Percentiles rank a stretch among this genome's conserved stretches.
These are phyloP conservation scores for Calidris pugnax DNA, from an alignment of 2,113 vertebrate species.

Conservation along the genomic window DNA sequence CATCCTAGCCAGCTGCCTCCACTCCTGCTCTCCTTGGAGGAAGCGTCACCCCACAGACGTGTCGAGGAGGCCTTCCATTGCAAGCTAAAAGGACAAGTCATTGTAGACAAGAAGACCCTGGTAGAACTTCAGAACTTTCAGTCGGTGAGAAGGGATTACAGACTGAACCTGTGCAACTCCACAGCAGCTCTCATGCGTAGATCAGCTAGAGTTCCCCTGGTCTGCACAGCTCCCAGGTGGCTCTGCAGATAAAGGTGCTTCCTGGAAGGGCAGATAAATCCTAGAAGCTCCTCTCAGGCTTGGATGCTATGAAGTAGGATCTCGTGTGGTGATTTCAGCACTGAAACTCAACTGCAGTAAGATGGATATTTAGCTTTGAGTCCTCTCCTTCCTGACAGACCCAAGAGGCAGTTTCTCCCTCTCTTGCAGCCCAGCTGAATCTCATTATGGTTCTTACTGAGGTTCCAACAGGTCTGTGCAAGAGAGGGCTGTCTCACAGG, in stretches of 20 bases:
- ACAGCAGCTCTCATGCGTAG: neutral
- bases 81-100: constrained; percentile 83
- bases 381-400: neutral
- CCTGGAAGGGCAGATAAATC: neutral
- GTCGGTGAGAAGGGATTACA: constrained; percentile 78
- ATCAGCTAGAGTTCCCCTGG: neutral
- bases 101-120: constrained; percentile 90
- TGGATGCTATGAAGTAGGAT: neutral
- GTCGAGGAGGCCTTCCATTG: constrained; percentile 91
- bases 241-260: neutral
- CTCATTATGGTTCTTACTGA: neutral
- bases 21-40: constrained; percentile 77
- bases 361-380: neutral
- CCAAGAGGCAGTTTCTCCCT: neutral
- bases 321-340: neutral
- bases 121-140: constrained; percentile 93
- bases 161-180: constrained; percentile 32
- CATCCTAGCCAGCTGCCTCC: constrained; percentile 74
- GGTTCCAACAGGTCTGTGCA: neutral
- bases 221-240: neutral
- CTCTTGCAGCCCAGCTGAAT: neutral
- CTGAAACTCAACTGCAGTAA: neutral
- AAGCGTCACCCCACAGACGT: constrained; percentile 70
- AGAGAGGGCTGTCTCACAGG: neutral
- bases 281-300: neutral